Evolutionary conservation across 2,113 vertebrate species (phyloP), one percentile per base, ranked within the genome.

Genomic region (Hucho hucho): DNA sequence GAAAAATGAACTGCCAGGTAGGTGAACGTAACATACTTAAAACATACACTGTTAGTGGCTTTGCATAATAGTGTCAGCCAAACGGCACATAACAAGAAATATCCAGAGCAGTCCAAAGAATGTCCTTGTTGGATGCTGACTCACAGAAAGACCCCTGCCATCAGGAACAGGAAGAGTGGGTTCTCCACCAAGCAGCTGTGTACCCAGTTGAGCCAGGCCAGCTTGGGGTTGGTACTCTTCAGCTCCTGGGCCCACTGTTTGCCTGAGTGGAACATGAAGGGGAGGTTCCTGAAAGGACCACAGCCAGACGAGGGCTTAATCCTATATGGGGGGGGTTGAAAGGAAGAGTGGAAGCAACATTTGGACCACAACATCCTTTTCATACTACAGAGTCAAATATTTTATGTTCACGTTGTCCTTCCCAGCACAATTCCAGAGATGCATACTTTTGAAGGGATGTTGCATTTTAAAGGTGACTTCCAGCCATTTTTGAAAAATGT

Each of bases 281-380:
- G 74, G 56, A 93, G 78, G 3, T 79, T 92, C 74, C 84, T 93
- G 85, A 97, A 98, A 2, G 97, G 96, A 13, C 97, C 96, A 0
- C 96, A 98, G 0, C 2, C 70, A 64, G 82, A 70, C 0, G 96
- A 97, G 0, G 96, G 96, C 81, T 37, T 93, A 70, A 92, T 88
- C 78, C 97, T 97, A 82, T 12, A 26, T 2, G 58, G 6, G 58
- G 14, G 1, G 3, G 1, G 0, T 46, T 46, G 4, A 49, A 49
- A 14, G 49, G 16, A 1, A 53, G 49, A 53, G 49, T 4, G 14
- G 13, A 16, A 53, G 16, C 16, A 53, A 18, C 49, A 53, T 53
- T 5, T 49, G 49, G 49, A 16, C 13, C 49, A 18, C 49, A 53
- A 53, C 16, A 53, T 4, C 3, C 47, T 12, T 49, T 49, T 16